Evolutionary conservation across 1,140 invertebrate species (phyloP), one percentile per base, ranked within the genome.

Genomic region (Tetramorium alpestre): DNA sequence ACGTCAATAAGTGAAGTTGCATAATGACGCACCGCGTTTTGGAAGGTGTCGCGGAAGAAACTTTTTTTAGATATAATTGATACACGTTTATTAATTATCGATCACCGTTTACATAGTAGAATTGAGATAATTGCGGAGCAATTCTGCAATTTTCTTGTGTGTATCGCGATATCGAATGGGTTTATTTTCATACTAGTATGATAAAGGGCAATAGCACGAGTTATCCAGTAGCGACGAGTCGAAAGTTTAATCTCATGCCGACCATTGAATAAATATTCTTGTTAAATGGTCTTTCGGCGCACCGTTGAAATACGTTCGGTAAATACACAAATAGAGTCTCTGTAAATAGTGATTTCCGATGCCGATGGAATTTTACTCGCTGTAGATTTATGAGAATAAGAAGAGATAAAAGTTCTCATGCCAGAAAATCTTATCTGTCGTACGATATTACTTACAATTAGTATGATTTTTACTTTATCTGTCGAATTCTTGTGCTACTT

Each of bases 191-290:
- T 47, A 73, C 54, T 11, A 58, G 7, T 5, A 33, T 2, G 80
- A 84, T 84, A 84, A 73, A 75, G 69, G 8, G 69, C 28, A 60
- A n/a, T 58, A 51, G 1, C 8, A 72, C 38, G 38, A 58, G 60
- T 49, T 67, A 80, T 54, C 28, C 54, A 41, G 28, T 49, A 84
- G 11, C 54, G 13, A 0, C 44, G 69, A 73, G 80, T 84, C 41
- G 56, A 75, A 84, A 75, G 80, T 84, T 56, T 84, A 84, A 84
- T 84, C 69, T 44, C 10, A 22, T 47, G 41, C 16, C 22, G 54
- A 47, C 41, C 44, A n/a, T 60, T 49, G 69, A 49, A 62, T 38
- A 73, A 82, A 82, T 73, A 84, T 56, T 11, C 65, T 44, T 38
- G 16, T 13, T 41, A 56, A 81, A 58, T 33, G 18, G 72, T 75